phyloP scores from a whole-genome alignment of 1,140 invertebrate species.

The Drosophila takahashii region DNA sequence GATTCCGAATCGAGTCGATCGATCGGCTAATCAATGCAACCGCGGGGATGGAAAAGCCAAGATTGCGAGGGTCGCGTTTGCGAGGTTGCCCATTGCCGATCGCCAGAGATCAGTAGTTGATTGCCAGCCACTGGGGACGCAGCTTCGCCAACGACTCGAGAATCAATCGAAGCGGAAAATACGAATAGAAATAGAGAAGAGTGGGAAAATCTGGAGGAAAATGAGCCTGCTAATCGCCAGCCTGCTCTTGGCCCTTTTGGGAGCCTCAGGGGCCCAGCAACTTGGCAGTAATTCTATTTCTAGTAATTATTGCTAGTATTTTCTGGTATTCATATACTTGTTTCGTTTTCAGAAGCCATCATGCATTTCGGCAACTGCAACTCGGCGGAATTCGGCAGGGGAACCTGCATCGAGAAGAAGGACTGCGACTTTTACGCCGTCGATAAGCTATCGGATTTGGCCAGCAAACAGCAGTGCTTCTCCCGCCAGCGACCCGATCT shows the following conservation, averaged over 20 bases:
- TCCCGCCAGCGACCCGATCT: constrained; percentile 53
- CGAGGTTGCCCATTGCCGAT: constrained; percentile 25
- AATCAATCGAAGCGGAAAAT: constrained; percentile 14
- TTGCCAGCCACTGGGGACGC: constrained; percentile 47
- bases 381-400: constrained; percentile 33
- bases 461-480: constrained; percentile 43
- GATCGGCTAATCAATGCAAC: constrained; percentile 3
- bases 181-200: not conserved
- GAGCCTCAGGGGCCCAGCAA: constrained; percentile 18
- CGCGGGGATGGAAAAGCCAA: constrained; percentile 42
- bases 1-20: not conserved
- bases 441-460: constrained; percentile 18
- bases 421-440: constrained; percentile 53
- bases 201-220: not conserved
- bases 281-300: constrained; percentile 26
- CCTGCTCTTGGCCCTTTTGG: constrained; percentile 2
- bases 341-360: constrained; percentile 8
- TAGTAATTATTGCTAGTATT: too few species aligned
- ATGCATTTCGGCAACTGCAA: constrained; percentile 59
- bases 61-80: constrained; percentile 29
- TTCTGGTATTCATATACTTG: too few species aligned
- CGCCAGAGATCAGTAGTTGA: constrained; percentile 58
- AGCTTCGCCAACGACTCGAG: constrained; percentile 18
- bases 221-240: not conserved
- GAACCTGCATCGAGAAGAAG: constrained; percentile 37